Percentiles rank a stretch among this genome's conserved stretches.
Conservation (phyloP, 35 echinoderm and acorn worm genomes). For the Diadema setosum region DNA sequence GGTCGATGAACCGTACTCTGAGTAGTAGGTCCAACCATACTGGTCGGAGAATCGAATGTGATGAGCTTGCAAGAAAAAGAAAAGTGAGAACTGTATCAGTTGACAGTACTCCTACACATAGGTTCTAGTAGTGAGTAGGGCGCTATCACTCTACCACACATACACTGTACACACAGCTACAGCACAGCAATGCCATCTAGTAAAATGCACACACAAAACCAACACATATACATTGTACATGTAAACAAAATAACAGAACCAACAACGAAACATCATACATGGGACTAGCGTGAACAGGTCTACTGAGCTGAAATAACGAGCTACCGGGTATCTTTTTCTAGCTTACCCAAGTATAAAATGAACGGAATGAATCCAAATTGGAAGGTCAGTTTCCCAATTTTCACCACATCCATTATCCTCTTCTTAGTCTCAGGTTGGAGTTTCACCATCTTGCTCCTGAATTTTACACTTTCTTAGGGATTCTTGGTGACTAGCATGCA, state of each 20-base stretch:
- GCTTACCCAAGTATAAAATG: conserved; percentile 87
- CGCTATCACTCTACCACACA: no score
- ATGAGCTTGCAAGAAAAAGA: no score
- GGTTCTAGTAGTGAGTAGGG: no score
- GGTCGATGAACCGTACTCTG: no score
- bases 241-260: not conserved
- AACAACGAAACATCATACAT: not conserved
- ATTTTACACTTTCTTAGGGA: no score
- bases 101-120: no score
- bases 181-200: not conserved
- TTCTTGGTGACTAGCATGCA: no score
- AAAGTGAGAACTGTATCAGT: no score
- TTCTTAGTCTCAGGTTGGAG: conserved; percentile 81
- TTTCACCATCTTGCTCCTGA: conserved; percentile 65
- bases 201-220: not conserved
- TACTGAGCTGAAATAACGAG: not conserved
- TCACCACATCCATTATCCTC: conserved; percentile 75
- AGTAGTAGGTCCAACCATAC: no score
- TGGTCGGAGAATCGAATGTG: no score
- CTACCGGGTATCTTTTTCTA: not conserved
- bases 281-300: not conserved
- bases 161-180: not conserved
- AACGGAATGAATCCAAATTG: conserved; percentile 94
- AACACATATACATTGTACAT: not conserved
- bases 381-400: conserved; percentile 64